phyloP scores from a whole-genome alignment of 2,797 vertebrate genomes.

The Sylvia borin region DNA sequence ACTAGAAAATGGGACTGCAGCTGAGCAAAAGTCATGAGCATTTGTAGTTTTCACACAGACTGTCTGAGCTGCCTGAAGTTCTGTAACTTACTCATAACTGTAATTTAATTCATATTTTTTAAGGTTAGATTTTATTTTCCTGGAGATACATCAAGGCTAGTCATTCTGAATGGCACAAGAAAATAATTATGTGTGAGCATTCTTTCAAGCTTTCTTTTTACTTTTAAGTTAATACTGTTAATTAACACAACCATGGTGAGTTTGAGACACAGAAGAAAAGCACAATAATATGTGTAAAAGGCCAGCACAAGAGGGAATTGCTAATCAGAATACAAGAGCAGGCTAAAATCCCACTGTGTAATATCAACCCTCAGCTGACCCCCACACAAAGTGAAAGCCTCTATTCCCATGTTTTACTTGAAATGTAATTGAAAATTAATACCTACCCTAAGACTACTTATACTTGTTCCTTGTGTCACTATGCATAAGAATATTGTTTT shows the following conservation, averaged over 20 bases:
- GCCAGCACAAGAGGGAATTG: not conserved
- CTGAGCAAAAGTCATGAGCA: not conserved
- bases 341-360: not conserved
- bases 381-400: not conserved
- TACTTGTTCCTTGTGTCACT: not conserved
- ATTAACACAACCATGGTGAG: not conserved
- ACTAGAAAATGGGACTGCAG: not conserved
- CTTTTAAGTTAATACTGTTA: not conserved
- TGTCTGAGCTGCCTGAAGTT: not conserved
- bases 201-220: not conserved
- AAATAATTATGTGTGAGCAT: not conserved
- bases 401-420: not conserved
- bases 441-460: not conserved
- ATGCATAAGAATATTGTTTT: not conserved
- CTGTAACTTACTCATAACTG: not conserved
- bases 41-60: not conserved
- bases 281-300: not conserved
- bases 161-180: not conserved
- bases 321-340: not conserved
- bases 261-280: not conserved
- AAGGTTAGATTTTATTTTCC: constrained; percentile 18
- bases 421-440: not conserved
- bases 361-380: not conserved
- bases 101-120: not conserved
- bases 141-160: not conserved